Evolutionary conservation across 2,888 invertebrate species (phyloP).

Genomic region (Aphodius granarius): DNA sequence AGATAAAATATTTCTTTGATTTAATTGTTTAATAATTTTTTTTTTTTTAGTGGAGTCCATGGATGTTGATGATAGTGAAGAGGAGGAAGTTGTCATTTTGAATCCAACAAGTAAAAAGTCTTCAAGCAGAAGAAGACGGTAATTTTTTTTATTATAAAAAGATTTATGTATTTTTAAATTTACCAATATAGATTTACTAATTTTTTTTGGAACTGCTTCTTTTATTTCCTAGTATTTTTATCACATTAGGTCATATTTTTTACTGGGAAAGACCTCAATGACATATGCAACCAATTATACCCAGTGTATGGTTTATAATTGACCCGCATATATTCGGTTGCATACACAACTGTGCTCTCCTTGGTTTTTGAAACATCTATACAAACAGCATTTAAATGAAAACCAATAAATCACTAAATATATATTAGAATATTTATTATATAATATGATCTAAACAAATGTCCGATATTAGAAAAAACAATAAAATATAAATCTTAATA

Average conservation of each 20-base stretch:
- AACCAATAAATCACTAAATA: neutral
- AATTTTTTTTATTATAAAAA: constrained; percentile 9
- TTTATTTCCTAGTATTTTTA: neutral
- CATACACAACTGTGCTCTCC: too few relatives aligned
- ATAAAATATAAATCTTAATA: neutral
- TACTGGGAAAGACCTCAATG: too few relatives aligned
- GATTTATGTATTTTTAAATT: constrained; percentile 10
- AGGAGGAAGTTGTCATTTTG: constrained; percentile 48
- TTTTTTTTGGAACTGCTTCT: neutral
- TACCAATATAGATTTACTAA: neutral
- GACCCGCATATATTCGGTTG: too few relatives aligned
- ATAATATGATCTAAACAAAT: neutral
- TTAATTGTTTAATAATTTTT: constrained; percentile 6
- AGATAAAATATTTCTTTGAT: neutral
- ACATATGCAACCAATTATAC: too few relatives aligned
- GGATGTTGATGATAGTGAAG: constrained; percentile 47
- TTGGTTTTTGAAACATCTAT: too few relatives aligned
- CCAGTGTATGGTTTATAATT: too few relatives aligned
- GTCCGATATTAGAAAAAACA: neutral
- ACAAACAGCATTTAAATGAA: neutral
- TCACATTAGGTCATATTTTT: neutral
- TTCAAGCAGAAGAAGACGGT: constrained; percentile 31
- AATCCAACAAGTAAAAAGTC: constrained; percentile 42
- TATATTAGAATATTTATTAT: neutral
- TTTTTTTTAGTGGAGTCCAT: constrained; percentile 36